A percentile compares a stretch with the other conserved stretches of the same genome.
These are phyloP conservation scores for Bombus consobrinus DNA, from an alignment of 1,140 invertebrate species.

Conservation along the genomic window DNA sequence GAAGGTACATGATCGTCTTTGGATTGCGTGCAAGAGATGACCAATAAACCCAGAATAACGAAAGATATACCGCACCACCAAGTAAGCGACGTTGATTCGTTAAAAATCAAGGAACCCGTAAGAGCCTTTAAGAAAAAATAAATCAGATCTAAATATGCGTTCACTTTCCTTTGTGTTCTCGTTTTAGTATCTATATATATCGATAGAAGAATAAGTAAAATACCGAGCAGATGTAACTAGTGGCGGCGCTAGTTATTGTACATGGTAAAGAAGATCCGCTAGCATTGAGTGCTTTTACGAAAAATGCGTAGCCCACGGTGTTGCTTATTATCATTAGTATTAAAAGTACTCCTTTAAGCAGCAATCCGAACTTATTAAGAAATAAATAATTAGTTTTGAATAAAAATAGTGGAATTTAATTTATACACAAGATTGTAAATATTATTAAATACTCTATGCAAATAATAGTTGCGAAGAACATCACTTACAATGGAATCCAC, in stretches of 20 bases:
- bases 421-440: background rate
- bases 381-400: background rate
- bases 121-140: conserved; percentile 79
- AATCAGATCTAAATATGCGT: background rate
- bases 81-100: conserved; percentile 81
- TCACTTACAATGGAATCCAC: conserved; percentile 68
- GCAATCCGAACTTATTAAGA: conserved; percentile 40
- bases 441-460: background rate
- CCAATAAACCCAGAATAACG: conserved; percentile 82
- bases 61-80: conserved; percentile 84
- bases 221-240: conserved; percentile 86
- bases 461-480: conserved; percentile 5
- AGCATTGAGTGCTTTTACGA: conserved; percentile 84
- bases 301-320: conserved; percentile 85
- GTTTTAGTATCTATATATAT: conserved; percentile 3
- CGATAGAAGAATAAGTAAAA: conserved; percentile 65
- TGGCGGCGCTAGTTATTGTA: conserved; percentile 85
- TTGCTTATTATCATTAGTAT: conserved; percentile 84
- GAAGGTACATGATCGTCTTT: conserved; percentile 36
- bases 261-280: conserved; percentile 84
- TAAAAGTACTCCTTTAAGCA: conserved; percentile 79
- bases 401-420: background rate
- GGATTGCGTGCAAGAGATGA: conserved; percentile 75
- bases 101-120: conserved; percentile 83
- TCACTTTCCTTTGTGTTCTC: conserved; percentile 1